Conservation (phyloP, 1,140 invertebrate species). For the Trypoxylus dichotomus region DNA sequence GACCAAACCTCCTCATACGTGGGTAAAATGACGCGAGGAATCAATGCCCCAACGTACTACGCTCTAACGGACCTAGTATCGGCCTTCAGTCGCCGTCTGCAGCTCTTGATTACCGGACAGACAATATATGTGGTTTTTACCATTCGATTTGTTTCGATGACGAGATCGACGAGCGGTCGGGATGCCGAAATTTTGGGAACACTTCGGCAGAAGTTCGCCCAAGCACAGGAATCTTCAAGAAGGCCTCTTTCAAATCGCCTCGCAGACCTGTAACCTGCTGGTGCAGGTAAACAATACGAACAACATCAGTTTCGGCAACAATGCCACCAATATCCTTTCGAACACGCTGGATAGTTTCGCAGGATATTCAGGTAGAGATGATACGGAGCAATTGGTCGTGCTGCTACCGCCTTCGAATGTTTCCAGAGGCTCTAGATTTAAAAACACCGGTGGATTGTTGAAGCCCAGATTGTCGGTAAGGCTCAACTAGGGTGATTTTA, state of each 20-base stretch:
- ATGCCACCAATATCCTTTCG: conserved; percentile 64
- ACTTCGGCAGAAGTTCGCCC: conserved; percentile 52
- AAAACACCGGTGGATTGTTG: conserved; percentile 33
- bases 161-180: background rate
- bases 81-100: too few relatives aligned
- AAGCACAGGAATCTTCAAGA: conserved; percentile 67
- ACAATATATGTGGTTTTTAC: too few relatives aligned
- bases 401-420: conserved; percentile 43
- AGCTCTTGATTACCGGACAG: too few relatives aligned
- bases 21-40: too few relatives aligned
- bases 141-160: background rate
- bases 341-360: conserved; percentile 43
- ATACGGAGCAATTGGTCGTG: conserved; percentile 48
- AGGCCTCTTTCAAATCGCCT: conserved; percentile 71
- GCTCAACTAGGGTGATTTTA: background rate
- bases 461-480: conserved; percentile 50
- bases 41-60: too few relatives aligned
- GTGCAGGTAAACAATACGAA: conserved; percentile 75
- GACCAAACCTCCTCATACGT: too few relatives aligned
- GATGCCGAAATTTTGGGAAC: conserved; percentile 63
- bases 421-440: conserved; percentile 35
- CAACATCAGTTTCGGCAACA: conserved; percentile 69
- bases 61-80: too few relatives aligned
- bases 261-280: conserved; percentile 70
- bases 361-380: conserved; percentile 13